These are phyloP conservation scores for Pogonognathellus flavescens DNA, from an alignment of 1,140 invertebrate genomes.

Conservation along the genomic window DNA sequence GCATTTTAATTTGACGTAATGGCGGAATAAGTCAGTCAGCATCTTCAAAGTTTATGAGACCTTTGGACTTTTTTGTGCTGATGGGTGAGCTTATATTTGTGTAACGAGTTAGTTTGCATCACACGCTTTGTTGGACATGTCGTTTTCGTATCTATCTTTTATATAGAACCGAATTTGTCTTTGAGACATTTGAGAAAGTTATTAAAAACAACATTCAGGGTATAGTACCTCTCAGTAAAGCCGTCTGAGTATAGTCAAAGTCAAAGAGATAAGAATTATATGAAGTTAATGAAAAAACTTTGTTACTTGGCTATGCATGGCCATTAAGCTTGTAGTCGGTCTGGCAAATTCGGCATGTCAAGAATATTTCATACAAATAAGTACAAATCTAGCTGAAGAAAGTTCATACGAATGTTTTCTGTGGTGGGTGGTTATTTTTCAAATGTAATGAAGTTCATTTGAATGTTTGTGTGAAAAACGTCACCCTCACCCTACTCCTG, in stretches of 20 bases:
- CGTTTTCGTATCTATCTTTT: too few species aligned
- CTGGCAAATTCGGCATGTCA: too few species aligned
- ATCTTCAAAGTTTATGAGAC: background rate
- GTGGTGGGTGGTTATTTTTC: too few species aligned
- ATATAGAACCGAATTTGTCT: background rate
- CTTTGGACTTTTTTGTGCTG: background rate
- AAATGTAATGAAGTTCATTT: too few species aligned
- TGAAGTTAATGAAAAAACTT: slow-evolving; percentile 16
- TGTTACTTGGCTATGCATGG: background rate
- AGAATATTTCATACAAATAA: too few species aligned
- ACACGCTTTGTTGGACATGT: background rate
- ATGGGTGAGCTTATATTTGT: background rate
- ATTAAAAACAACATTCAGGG: slow-evolving; percentile 1
- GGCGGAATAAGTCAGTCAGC: too few species aligned
- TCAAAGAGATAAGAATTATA: background rate
- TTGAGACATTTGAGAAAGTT: background rate
- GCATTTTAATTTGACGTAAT: too few species aligned
- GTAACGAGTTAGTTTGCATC: background rate
- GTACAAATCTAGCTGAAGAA: too few species aligned
- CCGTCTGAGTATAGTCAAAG: background rate
- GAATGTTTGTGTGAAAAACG: too few species aligned
- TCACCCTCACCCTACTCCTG: too few species aligned
- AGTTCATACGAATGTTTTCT: too few species aligned
- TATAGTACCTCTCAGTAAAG: background rate
- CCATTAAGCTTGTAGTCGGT: too few species aligned